A percentile compares a stretch with the other conserved stretches of the same genome.
Evolutionary conservation across 2,888 invertebrate genomes (phyloP).

Genomic region (Flexamia atlantica): DNA sequence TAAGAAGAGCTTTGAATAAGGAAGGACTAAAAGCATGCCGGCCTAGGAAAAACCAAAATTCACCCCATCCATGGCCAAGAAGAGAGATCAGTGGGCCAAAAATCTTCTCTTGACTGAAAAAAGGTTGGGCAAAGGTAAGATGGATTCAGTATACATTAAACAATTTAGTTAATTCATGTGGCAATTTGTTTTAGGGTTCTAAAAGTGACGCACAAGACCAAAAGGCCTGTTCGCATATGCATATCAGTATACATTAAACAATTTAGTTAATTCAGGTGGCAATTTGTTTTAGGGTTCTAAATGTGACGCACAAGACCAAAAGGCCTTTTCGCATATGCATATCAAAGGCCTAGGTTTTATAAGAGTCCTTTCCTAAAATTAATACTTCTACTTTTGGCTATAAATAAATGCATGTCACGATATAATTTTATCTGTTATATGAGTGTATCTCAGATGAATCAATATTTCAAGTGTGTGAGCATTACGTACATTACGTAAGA

Average conservation of each 20-base stretch:
- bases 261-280: neutral
- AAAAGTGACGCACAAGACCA: conserved; percentile 2
- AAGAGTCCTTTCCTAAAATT: no score
- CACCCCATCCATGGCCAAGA: conserved; percentile 61
- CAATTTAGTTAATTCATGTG: neutral
- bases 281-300: no score
- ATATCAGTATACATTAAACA: neutral
- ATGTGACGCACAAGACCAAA: no score
- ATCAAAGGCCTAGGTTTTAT: no score
- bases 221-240: conserved; percentile 4
- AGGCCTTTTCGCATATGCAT: no score
- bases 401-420: no score
- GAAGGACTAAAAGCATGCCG: conserved; percentile 57
- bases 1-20: conserved; percentile 42
- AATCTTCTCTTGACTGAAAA: conserved; percentile 16
- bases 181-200: neutral
- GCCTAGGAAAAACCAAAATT: conserved; percentile 60
- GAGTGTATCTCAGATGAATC: conserved; percentile 59
- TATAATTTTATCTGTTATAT: conserved; percentile 19
- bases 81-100: conserved; percentile 56
- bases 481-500: conserved; percentile 49
- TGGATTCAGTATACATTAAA: neutral
- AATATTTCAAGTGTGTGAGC: conserved; percentile 56
- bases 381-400: no score
- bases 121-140: conserved; percentile 38